phyloP scores from a whole-genome alignment of 1,140 invertebrate genomes.

The Gonatopus flavifemur region DNA sequence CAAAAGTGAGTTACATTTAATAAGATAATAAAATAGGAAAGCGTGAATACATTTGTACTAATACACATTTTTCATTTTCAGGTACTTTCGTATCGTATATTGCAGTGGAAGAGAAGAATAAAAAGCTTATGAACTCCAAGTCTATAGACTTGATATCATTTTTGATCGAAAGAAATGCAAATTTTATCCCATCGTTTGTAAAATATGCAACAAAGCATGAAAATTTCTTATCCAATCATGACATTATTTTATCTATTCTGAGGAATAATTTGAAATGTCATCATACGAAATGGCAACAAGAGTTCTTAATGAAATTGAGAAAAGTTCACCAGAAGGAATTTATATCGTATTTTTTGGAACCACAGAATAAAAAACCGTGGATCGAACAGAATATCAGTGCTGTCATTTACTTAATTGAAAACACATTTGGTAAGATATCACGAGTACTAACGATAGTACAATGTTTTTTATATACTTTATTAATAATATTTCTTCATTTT shows the following conservation, averaged over 20 bases:
- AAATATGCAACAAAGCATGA: slow-evolving; percentile 29
- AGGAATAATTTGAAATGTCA: slow-evolving; percentile 37
- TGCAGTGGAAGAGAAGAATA: too few relatives aligned
- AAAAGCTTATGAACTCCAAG: slow-evolving; percentile 23
- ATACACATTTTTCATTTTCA: slow-evolving; percentile 25
- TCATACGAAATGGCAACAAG: slow-evolving; percentile 35
- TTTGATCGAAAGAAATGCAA: slow-evolving; percentile 34
- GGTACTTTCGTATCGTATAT: slow-evolving; percentile 36
- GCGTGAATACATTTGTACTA: neutral
- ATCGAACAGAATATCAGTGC: slow-evolving; percentile 39
- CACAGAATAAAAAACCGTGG: slow-evolving; percentile 31
- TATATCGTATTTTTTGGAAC: slow-evolving; percentile 33
- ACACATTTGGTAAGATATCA: slow-evolving; percentile 34
- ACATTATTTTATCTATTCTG: slow-evolving; percentile 44
- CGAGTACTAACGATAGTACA: slow-evolving; percentile 1
- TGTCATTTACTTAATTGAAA: slow-evolving; percentile 40
- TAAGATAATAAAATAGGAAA: slow-evolving; percentile 3
- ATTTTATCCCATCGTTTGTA: slow-evolving; percentile 32
- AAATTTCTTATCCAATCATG: too few relatives aligned
- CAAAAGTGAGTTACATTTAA: slow-evolving; percentile 29
- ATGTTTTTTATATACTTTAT: slow-evolving; percentile 8
- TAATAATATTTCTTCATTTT: slow-evolving; percentile 22
- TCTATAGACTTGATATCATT: slow-evolving; percentile 37
- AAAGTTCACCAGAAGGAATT: slow-evolving; percentile 36
- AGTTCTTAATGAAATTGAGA: slow-evolving; percentile 40